A percentile compares a stretch with the other conserved stretches of the same genome.
phyloP scores from a whole-genome alignment of 2,888 invertebrate genomes.

The Acronicta leporina region DNA sequence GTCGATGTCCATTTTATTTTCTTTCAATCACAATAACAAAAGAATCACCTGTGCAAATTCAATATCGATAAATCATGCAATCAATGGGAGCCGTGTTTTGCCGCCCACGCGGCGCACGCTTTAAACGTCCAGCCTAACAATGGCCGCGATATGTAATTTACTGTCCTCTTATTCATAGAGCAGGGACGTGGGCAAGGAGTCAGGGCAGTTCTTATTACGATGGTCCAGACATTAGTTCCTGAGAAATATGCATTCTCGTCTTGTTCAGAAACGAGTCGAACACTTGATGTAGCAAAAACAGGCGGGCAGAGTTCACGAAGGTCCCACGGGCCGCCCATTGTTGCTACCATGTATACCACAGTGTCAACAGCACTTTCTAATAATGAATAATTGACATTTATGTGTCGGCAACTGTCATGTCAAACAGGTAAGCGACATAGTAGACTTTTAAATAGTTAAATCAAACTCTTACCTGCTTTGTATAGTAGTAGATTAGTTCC shows the following conservation, averaged over 20 bases:
- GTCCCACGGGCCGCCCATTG: slow-evolving; percentile 74
- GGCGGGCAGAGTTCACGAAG: slow-evolving; percentile 74
- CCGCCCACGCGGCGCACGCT: slow-evolving; percentile 60
- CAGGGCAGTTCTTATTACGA: slow-evolving; percentile 50
- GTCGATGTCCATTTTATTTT: slow-evolving; percentile 53
- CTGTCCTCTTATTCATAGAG: slow-evolving; percentile 44
- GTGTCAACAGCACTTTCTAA: slow-evolving; percentile 57
- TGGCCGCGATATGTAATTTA: slow-evolving; percentile 59
- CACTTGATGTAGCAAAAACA: slow-evolving; percentile 71
- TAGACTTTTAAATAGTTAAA: slow-evolving; percentile 9
- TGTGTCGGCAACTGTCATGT: slow-evolving; percentile 9
- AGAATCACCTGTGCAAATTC: slow-evolving; percentile 69
- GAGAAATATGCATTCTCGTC: slow-evolving; percentile 47
- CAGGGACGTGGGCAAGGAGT: slow-evolving; percentile 38
- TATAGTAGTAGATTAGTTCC: slow-evolving; percentile 40
- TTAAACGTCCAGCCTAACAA: slow-evolving; percentile 62
- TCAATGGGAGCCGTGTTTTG: slow-evolving; percentile 66
- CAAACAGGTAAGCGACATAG: slow-evolving; percentile 9
- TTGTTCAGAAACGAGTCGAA: slow-evolving; percentile 61
- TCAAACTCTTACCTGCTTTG: slow-evolving; percentile 57
- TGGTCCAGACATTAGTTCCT: slow-evolving; percentile 50
- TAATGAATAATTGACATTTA: slow-evolving; percentile 36
- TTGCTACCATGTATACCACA: slow-evolving; percentile 62
- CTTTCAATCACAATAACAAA: slow-evolving; percentile 56
- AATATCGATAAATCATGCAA: slow-evolving; percentile 75